Evolutionary conservation across 2,797 vertebrate species (phyloP), one percentile per base, ranked within the genome.

Genomic region (Novumbra hubbsi): DNA sequence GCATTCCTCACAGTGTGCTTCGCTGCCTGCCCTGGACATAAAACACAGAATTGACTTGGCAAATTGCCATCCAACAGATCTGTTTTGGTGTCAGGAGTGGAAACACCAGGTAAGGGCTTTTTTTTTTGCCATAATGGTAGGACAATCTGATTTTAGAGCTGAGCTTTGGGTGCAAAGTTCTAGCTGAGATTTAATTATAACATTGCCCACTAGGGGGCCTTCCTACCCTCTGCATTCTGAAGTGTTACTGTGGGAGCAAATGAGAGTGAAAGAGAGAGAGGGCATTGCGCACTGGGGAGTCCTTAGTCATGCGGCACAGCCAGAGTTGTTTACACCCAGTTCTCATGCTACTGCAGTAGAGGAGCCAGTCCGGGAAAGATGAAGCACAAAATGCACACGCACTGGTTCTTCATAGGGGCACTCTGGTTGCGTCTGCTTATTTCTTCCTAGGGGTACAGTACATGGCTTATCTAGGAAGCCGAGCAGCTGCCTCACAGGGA

Each of bases 291-390:
- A 73, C 34, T 78, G 55, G 65, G 63, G 77, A 81, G 57, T 7
- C 34, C 81, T 74, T 76, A 86, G 75, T 87, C 85, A 85, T 45
- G 41, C 84, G 85, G 32, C 62, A 73, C 73, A 84, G 69, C 78
- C 73, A 72, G 81, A 72, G 82, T 90, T 91, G 91, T 92, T 93
- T 92, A 92, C 83, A 75, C 85, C 85, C 81, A 72, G 52, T 81
- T 75, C 76, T 81, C 78, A 83, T 78, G 83, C 84, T 48, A 32
- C 68, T 48, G 41, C 45, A 65, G 68, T 55, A 28, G 34, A 14
- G 19, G 21, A 28, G 21, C 19, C n/a, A 24, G 65, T 19, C 15
- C 4, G 65, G 12, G 19, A 65, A 21, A 30, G 38, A 68, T 4
- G 48, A 9, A 52, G 68, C 21, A 14, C 55, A 24, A 21, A 21